Evolutionary conservation across 2,888 invertebrate species (phyloP), one percentile per base, ranked within the genome.

Genomic region (Tachina grossa): DNA sequence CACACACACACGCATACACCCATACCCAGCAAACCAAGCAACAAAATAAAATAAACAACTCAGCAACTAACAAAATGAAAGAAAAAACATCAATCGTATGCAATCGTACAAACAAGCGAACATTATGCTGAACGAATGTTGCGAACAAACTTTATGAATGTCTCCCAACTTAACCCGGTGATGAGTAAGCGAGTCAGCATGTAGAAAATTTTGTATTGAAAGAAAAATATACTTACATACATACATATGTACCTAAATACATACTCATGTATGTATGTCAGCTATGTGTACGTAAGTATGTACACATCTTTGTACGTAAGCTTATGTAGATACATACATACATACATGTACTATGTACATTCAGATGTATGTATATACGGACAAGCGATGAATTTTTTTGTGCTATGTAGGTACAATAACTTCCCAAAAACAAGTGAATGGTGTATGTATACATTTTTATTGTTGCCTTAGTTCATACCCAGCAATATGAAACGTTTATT

Each of bases 171-270:
- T 22, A 19, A 59, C 51, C 49, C 49, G 41, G 51, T 43, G 83
- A 79, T 84, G 83, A 75, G 83, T 84, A 84, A 84, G 83, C 83
- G 68, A 79, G 83, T 63, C 72, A 84, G 78, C 77, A 72, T 69
- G 76, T 76, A 79, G 63, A 49, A 74, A 61, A 71, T 59, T 57
- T 59, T 61, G 16, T 45, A 19, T 59, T 39, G 13, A 69, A 19
- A 55, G 43, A 69, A 61, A 9, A n/a, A n/a, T 31, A 31, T 19
- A 45, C 31, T 0, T 19, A 41, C 2, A 11, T 22, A 63, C 16
- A 14, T 57, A 13, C 6, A 22, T 66, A n/a, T 2, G 8, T 47
- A 31, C 22, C 22, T 19, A 63, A n/a, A 55, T 55, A 13, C 14
- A 45, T 66, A n/a, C 6, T 4, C 19, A 43, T 22, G 22, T 47